Evolutionary conservation across 2,797 vertebrate genomes (phyloP).

Genomic region (Streptopelia turtur): DNA sequence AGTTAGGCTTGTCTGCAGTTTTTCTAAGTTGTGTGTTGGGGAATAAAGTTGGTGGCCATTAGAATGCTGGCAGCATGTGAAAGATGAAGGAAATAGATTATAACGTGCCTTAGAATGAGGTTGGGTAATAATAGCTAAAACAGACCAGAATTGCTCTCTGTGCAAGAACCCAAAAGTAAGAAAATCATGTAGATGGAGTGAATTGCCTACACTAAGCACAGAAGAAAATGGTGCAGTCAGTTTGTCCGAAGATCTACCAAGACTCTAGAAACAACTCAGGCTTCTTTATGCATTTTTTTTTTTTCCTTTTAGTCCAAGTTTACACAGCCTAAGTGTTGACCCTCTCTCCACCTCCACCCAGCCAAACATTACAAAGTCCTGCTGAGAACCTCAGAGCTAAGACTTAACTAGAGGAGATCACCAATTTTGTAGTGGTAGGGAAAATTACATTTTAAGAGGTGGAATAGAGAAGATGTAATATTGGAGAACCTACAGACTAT

Average conservation of each 20-base stretch:
- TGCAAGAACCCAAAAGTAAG: not conserved
- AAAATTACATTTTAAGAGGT: not conserved
- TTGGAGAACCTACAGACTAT: not conserved
- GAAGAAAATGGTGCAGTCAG: not conserved
- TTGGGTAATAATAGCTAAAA: not conserved
- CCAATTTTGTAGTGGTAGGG: not conserved
- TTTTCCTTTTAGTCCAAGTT: not conserved
- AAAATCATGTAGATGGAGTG: not conserved
- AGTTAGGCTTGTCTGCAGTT: not conserved
- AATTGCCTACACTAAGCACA: not conserved
- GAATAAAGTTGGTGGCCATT: not conserved
- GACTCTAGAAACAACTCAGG: not conserved
- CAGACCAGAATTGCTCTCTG: not conserved
- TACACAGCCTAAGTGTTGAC: not conserved
- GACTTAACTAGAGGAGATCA: not conserved
- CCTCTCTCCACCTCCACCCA: not conserved
- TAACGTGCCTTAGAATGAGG: not conserved
- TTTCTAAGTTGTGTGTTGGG: not conserved
- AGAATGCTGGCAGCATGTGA: not conserved
- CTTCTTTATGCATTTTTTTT: not conserved
- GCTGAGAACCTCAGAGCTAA: not conserved
- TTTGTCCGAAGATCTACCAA: not conserved
- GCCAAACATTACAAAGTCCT: not conserved
- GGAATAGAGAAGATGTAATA: rapidly evolving
- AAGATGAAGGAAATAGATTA: not conserved